A percentile compares a stretch with the other conserved stretches of the same genome.
phyloP scores from a whole-genome alignment of 2,888 invertebrate species.

The Autographa gamma region DNA sequence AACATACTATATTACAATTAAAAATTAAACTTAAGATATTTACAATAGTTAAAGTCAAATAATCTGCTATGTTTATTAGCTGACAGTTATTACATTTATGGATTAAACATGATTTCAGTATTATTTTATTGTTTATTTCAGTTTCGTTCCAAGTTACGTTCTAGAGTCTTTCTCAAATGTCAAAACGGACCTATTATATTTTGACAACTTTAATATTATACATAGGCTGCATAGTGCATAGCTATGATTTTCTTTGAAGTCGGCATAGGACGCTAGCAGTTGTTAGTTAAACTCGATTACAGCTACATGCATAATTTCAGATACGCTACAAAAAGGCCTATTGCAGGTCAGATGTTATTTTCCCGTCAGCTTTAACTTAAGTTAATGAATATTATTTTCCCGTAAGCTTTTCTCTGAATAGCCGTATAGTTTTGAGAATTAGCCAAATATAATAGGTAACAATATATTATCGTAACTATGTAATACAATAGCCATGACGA shows the following conservation, averaged over 20 bases:
- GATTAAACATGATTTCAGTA: too few relatives aligned
- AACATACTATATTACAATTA: too few relatives aligned
- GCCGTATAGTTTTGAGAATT: not conserved
- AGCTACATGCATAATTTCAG: not conserved
- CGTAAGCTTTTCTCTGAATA: not conserved
- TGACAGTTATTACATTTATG: too few relatives aligned
- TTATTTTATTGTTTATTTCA: too few relatives aligned
- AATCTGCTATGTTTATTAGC: too few relatives aligned
- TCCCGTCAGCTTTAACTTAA: not conserved
- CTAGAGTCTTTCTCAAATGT: too few relatives aligned
- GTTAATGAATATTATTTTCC: not conserved
- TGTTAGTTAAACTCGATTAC: not conserved
- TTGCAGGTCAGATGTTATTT: not conserved
- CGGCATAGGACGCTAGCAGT: not conserved
- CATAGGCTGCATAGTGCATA: too few relatives aligned
- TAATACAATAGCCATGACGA: not conserved
- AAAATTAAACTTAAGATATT: too few relatives aligned
- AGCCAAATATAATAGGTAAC: not conserved
- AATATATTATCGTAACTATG: not conserved
- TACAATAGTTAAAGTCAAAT: too few relatives aligned
- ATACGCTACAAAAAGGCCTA: not conserved
- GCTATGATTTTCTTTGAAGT: constrained; percentile 4
- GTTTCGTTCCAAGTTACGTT: too few relatives aligned
- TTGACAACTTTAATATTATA: too few relatives aligned
- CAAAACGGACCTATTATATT: too few relatives aligned